Evolutionary conservation across 2,113 vertebrate genomes (phyloP).

Genomic region (Laticauda laticaudata): DNA sequence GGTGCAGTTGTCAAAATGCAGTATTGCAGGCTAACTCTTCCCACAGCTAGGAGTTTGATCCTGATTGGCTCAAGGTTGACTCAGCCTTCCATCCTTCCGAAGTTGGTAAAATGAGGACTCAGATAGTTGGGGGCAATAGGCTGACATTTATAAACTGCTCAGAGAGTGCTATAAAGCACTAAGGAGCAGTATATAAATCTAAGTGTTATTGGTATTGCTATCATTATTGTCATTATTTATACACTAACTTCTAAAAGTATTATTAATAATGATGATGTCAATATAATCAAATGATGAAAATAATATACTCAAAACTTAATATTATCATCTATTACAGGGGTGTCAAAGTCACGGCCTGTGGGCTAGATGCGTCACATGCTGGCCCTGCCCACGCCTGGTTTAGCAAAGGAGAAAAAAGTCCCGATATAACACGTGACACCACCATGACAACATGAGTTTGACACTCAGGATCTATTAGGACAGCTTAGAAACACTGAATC

Average conservation of each 20-base stretch:
- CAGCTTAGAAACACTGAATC: neutral
- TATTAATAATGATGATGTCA: neutral
- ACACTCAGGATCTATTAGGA: neutral
- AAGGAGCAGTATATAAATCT: neutral
- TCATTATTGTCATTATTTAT: neutral
- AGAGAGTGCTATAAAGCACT: neutral
- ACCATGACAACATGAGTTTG: no score
- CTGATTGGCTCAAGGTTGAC: no score
- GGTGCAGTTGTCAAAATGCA: no score
- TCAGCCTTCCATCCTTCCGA: neutral
- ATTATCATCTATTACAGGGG: neutral
- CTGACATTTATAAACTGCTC: neutral
- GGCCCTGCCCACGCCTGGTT: no score
- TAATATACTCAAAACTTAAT: neutral
- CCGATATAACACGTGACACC: no score
- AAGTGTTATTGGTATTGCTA: neutral
- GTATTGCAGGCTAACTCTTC: no score
- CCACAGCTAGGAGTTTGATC: no score
- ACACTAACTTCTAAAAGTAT: neutral
- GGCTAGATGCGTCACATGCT: no score
- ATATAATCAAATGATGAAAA: neutral
- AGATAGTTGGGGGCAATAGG: neutral
- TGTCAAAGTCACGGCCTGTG: no score
- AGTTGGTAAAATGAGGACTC: neutral
- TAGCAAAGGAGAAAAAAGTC: no score